These are phyloP conservation scores for Argyresthia albistria DNA, from an alignment of 2,888 invertebrate species.

Conservation along the genomic window DNA sequence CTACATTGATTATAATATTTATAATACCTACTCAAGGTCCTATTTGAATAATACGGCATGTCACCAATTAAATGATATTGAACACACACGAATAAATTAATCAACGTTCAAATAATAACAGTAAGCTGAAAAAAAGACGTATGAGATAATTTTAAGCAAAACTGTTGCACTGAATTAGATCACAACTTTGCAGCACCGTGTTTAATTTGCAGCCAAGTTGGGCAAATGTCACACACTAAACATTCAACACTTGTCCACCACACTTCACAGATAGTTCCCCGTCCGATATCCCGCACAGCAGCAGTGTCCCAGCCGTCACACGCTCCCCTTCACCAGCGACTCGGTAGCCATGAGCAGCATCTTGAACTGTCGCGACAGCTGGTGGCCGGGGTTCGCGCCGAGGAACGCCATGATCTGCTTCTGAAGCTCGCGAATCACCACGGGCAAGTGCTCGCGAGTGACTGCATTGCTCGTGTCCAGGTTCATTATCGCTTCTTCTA, in stretches of 20 bases:
- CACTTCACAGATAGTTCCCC: neutral
- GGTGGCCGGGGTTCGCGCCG: conserved; percentile 75
- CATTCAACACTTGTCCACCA: neutral
- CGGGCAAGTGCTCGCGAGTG: conserved; percentile 87
- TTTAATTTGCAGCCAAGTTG: neutral
- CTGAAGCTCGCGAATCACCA: conserved; percentile 82
- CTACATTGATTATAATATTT: too few species aligned
- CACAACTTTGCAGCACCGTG: too few species aligned
- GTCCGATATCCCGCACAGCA: conserved; percentile 4
- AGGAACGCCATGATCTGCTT: conserved; percentile 82
- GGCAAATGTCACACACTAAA: neutral
- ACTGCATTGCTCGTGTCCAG: conserved; percentile 83
- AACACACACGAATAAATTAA: too few species aligned
- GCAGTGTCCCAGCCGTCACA: conserved; percentile 25
- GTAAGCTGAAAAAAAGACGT: too few species aligned
- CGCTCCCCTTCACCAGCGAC: conserved; percentile 54
- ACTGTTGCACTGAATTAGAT: too few species aligned
- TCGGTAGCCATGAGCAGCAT: conserved; percentile 82
- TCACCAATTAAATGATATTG: too few species aligned
- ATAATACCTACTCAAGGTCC: too few species aligned
- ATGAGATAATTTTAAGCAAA: too few species aligned
- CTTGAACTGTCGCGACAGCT: conserved; percentile 75
- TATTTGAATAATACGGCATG: too few species aligned
- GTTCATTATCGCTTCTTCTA: conserved; percentile 89
- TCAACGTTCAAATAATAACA: too few species aligned